Base-by-base conservation (phyloP, 2,797 vertebrate genomes). In the Gila robusta region DNA sequence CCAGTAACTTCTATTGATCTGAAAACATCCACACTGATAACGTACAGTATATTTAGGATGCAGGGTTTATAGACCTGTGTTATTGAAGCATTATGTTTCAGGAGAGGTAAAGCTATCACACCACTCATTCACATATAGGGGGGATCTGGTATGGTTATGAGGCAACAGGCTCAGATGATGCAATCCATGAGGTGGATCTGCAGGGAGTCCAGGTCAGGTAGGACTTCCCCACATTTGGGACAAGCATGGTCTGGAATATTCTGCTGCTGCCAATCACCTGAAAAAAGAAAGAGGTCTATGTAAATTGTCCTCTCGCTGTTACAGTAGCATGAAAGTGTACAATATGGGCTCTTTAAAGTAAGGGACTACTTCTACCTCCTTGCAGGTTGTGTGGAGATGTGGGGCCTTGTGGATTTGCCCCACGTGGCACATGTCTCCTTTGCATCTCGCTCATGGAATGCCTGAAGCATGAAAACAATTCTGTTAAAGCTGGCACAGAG, bases 161-260 rank as follows among this genome's bases (percentile, higher is more conserved):
- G 89, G 71, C 69, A 85, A 86, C 79, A 87, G 88, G 78, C 67
- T 96, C 95, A 99, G 89, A 97, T 98, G 94, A 99, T 99, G 91
- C 98, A 99, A 92, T 99, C 98, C 97, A 99, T 99, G 84, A 99
- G 98, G 0, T 99, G 98, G 92, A 99, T 99, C 94, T 99, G 98
- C 87, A 99, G 94, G 0, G 96, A 97, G 92, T 99, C 98, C 87
- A 99, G 95, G 91, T 99, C 98, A 0, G 98, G 98, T 39, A 98
- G 94, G 90, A 97, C 95, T 90, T 96, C 95, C 11, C 95, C 95
- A 91, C 98, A 99, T 88, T 99, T 99, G 44, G 98, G 98, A 90
- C 98, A 99, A 0, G 95, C 96, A 37, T 98, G 96, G 39, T 97
- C 90, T 0, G 97, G 97, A 87, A 99, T 96, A 87, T 94, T 96